These are phyloP conservation scores for Gorsachius goisagi DNA, from an alignment of 2,113 vertebrate genomes.

Conservation along the genomic window DNA sequence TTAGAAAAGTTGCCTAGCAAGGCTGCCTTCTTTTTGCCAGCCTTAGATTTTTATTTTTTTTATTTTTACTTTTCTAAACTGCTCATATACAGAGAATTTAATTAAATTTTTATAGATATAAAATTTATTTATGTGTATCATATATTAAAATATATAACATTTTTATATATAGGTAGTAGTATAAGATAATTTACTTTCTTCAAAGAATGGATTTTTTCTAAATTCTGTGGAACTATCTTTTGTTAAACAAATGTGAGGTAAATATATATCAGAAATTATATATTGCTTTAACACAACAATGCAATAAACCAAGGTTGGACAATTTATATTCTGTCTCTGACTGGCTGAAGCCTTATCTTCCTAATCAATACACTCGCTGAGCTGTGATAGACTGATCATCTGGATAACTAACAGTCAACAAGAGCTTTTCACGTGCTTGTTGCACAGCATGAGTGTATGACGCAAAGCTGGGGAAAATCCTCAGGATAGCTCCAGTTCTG, in stretches of 20 bases:
- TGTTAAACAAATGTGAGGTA: background rate
- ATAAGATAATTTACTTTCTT: background rate
- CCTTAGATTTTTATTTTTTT: background rate
- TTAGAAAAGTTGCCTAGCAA: background rate
- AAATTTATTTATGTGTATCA: background rate
- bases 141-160: background rate
- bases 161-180: background rate
- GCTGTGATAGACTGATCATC: background rate
- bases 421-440: background rate
- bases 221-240: background rate
- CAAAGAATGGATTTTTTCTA: background rate
- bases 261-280: background rate
- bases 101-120: background rate
- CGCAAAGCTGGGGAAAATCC: background rate
- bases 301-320: background rate
- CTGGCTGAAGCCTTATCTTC: background rate
- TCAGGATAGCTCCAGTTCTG: background rate
- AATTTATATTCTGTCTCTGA: background rate
- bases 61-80: background rate
- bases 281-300: background rate
- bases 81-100: background rate
- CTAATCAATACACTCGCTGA: background rate
- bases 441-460: no score
- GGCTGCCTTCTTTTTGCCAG: background rate
- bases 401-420: background rate